A percentile compares a stretch with the other conserved stretches of the same genome.
Conservation (phyloP, 2,797 vertebrate species). For the Danionella dracula region DNA sequence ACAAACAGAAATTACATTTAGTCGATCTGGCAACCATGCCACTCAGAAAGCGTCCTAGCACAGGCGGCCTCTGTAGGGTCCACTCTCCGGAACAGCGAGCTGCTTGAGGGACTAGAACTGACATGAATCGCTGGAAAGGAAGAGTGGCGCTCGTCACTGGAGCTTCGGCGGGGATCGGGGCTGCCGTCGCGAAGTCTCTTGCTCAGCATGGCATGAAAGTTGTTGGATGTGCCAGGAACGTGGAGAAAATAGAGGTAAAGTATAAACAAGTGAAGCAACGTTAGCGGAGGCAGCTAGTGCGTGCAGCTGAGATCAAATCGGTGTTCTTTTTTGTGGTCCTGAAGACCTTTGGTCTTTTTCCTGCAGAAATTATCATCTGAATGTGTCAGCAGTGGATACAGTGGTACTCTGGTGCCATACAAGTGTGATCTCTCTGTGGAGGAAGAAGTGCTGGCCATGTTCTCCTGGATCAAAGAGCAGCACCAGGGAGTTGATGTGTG, state of each 20-base stretch:
- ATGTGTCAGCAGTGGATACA: constrained; percentile 72
- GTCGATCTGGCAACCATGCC: not conserved
- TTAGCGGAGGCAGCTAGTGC: too few species aligned
- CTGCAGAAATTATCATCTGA: constrained; percentile 76
- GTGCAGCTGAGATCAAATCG: too few species aligned
- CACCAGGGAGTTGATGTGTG: constrained; percentile 83
- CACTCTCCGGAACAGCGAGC: not conserved
- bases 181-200: constrained; percentile 70
- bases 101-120: not conserved
- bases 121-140: constrained; percentile 78
- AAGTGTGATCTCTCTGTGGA: constrained; percentile 81
- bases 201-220: constrained; percentile 79
- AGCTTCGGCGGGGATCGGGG: constrained; percentile 79
- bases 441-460: constrained; percentile 87
- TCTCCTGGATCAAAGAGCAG: constrained; percentile 73
- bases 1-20: too few species aligned
- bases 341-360: too few species aligned
- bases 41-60: not conserved
- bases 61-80: not conserved
- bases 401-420: constrained; percentile 76
- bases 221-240: constrained; percentile 77
- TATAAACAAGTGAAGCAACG: not conserved
- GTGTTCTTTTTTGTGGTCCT: too few species aligned
- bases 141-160: constrained; percentile 81
- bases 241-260: constrained; percentile 75